phyloP scores from a whole-genome alignment of 2,888 invertebrate genomes.

The Globia sparganii region DNA sequence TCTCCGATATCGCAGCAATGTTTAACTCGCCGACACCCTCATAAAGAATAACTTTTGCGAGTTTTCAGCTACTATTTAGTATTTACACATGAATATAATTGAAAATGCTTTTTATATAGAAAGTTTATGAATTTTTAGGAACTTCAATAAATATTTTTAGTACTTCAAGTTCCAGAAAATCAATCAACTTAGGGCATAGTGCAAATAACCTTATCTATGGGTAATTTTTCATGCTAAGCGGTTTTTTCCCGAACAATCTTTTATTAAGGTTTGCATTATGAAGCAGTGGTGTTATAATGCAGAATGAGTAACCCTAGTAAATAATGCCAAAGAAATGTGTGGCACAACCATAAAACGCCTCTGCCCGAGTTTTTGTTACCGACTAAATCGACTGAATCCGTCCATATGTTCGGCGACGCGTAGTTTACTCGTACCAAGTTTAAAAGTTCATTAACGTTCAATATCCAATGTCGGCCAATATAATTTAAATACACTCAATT shows the following conservation, averaged over 20 bases:
- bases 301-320: conserved; percentile 47
- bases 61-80: conserved; percentile 64
- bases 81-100: conserved; percentile 61
- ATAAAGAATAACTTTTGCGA: conserved; percentile 69
- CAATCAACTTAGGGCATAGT: neutral
- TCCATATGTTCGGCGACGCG: conserved; percentile 64
- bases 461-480: conserved; percentile 71
- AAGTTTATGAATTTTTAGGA: conserved; percentile 19
- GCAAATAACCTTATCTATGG: neutral
- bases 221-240: neutral
- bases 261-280: conserved; percentile 1
- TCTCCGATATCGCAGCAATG: conserved; percentile 70
- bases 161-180: neutral
- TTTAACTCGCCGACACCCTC: conserved; percentile 59
- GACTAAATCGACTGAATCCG: conserved; percentile 65
- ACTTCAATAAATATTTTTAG: neutral
- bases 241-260: neutral
- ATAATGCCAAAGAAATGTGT: conserved; percentile 51
- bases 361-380: conserved; percentile 63
- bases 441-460: conserved; percentile 77
- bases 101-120: conserved; percentile 42
- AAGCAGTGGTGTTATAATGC: conserved; percentile 32
- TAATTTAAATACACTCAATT: conserved; percentile 65
- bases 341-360: conserved; percentile 54
- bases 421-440: conserved; percentile 69